Base-by-base conservation (phyloP, 1,140 invertebrate species). In the Heterodera schachtii region DNA sequence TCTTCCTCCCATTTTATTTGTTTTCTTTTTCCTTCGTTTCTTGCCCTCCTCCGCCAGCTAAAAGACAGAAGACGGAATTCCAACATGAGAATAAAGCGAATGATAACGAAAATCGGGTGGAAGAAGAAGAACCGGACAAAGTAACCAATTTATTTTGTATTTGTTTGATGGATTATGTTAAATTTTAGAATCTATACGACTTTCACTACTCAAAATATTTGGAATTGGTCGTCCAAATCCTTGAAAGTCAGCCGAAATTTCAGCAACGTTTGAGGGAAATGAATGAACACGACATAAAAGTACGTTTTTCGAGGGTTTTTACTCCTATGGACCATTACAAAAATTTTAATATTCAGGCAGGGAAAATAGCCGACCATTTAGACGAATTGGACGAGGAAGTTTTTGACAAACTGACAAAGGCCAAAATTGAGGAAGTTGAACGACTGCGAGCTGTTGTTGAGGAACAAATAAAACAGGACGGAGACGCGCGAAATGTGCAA, bases 401-500 rank as follows among this genome's bases (percentile, higher is more conserved):
- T 16, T 86, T 89, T 67, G 85, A 89, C 67, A 78, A 89, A 76
- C 79, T 89, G 5, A 89, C 88, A 31, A 84, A 84, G 78, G 87
- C 86, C 11, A 89, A 89, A 69, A 66, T 89, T 31, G 82, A 76
- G 8, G 88, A 89, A 73, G 84, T 89, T 69, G 89, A 89, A 70
- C 75, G 88, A 73, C 60, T 89, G 41, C 78, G 88, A 4, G 87
- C 85, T 52, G 80, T 85, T 64, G 86, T 89, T 73, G 83, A 84
- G 66, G 81, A 87, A 70, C 87, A 89, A 71, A 89, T 89, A 47
- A 78, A 89, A 60, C 81, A 81, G 52, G 84, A 89, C 41, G 88
- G 89, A 11, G 89, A 86, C 43, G 83, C 89, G 1, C 85, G 86
- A 77, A 90, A 90, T 66, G 89, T 93, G 11, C 93, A 93, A 86